phyloP scores from a whole-genome alignment of 2,113 vertebrate species.

The Lonchura striata region DNA sequence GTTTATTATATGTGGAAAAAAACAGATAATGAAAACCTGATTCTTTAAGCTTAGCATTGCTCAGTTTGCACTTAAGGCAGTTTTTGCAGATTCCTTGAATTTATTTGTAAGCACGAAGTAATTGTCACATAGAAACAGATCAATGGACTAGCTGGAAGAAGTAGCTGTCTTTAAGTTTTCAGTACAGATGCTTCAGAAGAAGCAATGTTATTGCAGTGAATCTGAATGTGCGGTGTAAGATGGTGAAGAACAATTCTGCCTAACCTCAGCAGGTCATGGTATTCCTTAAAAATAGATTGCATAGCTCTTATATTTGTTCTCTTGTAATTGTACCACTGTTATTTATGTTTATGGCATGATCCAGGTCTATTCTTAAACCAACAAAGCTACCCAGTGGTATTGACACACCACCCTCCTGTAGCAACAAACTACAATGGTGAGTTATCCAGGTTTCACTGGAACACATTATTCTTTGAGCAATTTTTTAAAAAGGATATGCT shows the following conservation, averaged over 20 bases:
- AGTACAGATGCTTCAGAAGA: not conserved
- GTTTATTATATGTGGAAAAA: not conserved
- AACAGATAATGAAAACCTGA: not conserved
- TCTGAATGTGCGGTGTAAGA: not conserved
- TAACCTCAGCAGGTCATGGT: not conserved
- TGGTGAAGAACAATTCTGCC: not conserved
- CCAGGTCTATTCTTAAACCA: not conserved
- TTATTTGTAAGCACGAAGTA: not conserved
- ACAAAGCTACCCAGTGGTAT: not conserved
- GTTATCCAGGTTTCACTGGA: not conserved
- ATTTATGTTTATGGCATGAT: not conserved
- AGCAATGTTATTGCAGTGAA: not conserved
- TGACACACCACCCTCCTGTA: not conserved
- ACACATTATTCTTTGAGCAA: not conserved
- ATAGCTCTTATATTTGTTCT: not conserved
- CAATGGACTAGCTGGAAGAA: not conserved
- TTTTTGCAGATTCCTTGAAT: not conserved
- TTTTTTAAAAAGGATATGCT: not conserved
- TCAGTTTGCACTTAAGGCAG: not conserved
- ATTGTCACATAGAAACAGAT: constrained; percentile 1
- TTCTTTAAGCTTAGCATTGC: not conserved
- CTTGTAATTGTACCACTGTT: not conserved
- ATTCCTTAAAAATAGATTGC: not conserved
- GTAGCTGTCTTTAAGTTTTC: not conserved
- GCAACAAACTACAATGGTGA: not conserved